phyloP scores from a whole-genome alignment of 2,113 vertebrate genomes.

The Bothrops jararaca region DNA sequence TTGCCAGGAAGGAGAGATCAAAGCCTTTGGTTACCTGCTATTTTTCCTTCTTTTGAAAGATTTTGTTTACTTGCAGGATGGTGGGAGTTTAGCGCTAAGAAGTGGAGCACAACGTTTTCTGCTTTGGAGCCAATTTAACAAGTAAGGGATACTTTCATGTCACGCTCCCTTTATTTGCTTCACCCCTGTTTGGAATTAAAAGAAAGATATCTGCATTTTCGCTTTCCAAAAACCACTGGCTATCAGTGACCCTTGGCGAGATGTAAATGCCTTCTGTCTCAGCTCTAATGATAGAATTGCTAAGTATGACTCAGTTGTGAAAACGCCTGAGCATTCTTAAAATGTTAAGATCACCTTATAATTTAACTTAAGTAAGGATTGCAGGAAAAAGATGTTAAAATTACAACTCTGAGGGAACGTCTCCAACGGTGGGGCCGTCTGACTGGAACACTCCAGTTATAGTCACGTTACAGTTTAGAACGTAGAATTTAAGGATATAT shows the following conservation, averaged over 20 bases:
- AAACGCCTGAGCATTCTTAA: not conserved
- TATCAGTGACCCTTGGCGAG: not conserved
- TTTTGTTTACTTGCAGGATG: not conserved
- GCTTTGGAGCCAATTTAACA: not conserved
- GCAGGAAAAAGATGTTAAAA: not conserved
- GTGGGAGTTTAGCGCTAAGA: not conserved
- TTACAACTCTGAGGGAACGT: not conserved
- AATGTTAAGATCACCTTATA: constrained; percentile 1
- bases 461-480: not conserved
- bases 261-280: not conserved
- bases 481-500: not conserved
- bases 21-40: not conserved
- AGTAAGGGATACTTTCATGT: too few relatives aligned
- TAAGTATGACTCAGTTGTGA: constrained; percentile 1
- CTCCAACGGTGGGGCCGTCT: not conserved
- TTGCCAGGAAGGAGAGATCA: not conserved
- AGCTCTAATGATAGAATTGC: not conserved
- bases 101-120: not conserved
- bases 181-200: not conserved
- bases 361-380: not conserved
- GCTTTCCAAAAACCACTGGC: not conserved
- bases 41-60: not conserved
- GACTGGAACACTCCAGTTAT: not conserved
- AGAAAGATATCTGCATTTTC: not conserved
- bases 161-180: not conserved